Base-by-base conservation (phyloP, 2,113 vertebrate species). In the Calyptommatus sinebrachiatus region DNA sequence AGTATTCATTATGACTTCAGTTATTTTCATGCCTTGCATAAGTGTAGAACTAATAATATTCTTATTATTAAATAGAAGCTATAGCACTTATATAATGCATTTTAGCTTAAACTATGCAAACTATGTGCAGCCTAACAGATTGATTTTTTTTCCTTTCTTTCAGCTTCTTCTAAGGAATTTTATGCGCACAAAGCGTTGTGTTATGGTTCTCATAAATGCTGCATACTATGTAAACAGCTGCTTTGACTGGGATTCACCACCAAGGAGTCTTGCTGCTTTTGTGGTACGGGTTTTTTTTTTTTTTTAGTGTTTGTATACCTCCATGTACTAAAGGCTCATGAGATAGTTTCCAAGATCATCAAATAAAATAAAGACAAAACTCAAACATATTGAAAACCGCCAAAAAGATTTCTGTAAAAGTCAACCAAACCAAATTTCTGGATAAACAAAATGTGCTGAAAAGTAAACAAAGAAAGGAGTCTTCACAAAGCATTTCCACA, bases 241-340 rank as follows among this genome's bases (percentile, higher is more conserved):
- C 95, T 99, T 99, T 86, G 97, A 98, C 80, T 99, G 98, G 98
- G 97, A 99, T 83, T 99, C 96, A 89, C 97, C 98, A 63, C 96
- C 97, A 94, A 97, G 98, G 93, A 99, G 97, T 94, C 97, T 99
- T 14, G 97, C 97, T 92, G 98, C 98, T 89, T 99, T 99, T 91
- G 88, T 99, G 97, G 98, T 99, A 97, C 77, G 95, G n/a, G n/a
- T n/a, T n/a, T 80, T 89, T 61, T 66, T 29, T 28, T 29, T 29
- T 7, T 62, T 18, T 18, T 57, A 18, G 14, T 57, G 16, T 50
- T 67, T 80, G 65, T 66, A 53, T 67, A 24, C 24, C 8, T 35
- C 63, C 53, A 16, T 5, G 5, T 41, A 41, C 35, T 41, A 41
- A 16, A 57, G 53, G 53, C 3, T 18, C 53, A 4, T 57, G 18